Evolutionary conservation across 2,113 vertebrate genomes (phyloP), one percentile per base, ranked within the genome.

Genomic region (Aptenodytes forsteri): DNA sequence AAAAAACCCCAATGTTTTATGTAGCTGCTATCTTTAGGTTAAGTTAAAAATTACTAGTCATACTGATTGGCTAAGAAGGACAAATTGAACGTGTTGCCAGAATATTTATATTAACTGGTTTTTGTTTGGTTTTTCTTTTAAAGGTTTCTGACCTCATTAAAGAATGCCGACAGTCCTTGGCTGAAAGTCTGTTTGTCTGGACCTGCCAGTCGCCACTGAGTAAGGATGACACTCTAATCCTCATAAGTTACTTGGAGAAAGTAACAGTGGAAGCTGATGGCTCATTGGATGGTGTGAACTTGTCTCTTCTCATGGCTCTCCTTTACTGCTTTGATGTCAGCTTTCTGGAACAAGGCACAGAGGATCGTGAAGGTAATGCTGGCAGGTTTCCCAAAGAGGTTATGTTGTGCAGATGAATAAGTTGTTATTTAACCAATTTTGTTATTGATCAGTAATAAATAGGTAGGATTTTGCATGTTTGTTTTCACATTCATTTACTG

Each of bases 241-340:
- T 99, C 40, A 99, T 99, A 96, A 98, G 98, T 69, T 98, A 99
- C 93, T 93, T 99, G 96, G 99, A 99, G 97, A 99, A 98, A 23
- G 98, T 99, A 70, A 99, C 99, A 4, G 98, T 98, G 54, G 99
- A 99, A 97, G 99, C 99, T 8, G 99, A 99, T 50, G 99, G 99
- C 93, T 99, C 99, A 0, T 89, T 99, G 98, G 99, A 99, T 50
- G 97, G 98, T 0, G 99, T 99, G 77, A 99, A 99, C 86, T 95
- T 99, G 93, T 98, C 99, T 85, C 98, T 99, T 82, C 99, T 99
- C 36, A 99, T 99, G 99, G 98, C 99, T 3, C 98, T 99, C 61
- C 99, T 99, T 10, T 99, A 99, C 97, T 99, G 99, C 97, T 99
- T 99, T 83, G 99, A 99, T 93, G 99, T 99, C 94, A 99, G 99